A percentile compares a stretch with the other conserved stretches of the same genome.
These are phyloP conservation scores for Rallus crepitans DNA, from an alignment of 2,797 vertebrate species.

Conservation along the genomic window DNA sequence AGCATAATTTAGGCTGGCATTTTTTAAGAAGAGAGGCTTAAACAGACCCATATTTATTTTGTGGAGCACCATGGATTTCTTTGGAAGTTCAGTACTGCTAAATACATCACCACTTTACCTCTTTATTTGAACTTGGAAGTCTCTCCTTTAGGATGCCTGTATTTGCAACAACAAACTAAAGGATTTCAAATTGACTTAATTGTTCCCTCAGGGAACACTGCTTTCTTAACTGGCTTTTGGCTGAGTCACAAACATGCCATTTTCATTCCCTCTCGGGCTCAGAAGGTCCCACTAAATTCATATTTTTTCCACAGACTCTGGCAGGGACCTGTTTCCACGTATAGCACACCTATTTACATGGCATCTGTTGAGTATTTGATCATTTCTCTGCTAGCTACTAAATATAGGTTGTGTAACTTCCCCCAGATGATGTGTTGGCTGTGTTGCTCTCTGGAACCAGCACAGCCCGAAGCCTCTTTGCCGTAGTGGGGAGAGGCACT, in stretches of 20 bases:
- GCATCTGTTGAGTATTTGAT: background rate
- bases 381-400: background rate
- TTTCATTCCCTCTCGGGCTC: background rate
- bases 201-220: background rate
- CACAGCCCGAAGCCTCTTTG: slow-evolving; percentile 31
- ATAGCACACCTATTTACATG: background rate
- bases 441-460: slow-evolving; percentile 25
- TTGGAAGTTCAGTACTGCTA: background rate
- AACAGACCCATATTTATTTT: background rate
- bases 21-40: background rate
- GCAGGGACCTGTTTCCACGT: background rate
- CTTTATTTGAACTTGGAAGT: background rate
- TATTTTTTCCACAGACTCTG: background rate
- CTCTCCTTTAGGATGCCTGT: background rate
- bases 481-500: background rate
- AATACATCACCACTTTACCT: background rate
- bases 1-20: background rate
- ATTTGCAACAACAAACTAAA: background rate
- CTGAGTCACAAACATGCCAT: background rate
- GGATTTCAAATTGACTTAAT: background rate
- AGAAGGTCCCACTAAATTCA: background rate
- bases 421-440: background rate
- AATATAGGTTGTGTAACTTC: background rate
- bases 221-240: background rate
- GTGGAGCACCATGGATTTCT: background rate